phyloP scores from a whole-genome alignment of 2,797 vertebrate genomes.

The Paratrypauchen microcephalus region DNA sequence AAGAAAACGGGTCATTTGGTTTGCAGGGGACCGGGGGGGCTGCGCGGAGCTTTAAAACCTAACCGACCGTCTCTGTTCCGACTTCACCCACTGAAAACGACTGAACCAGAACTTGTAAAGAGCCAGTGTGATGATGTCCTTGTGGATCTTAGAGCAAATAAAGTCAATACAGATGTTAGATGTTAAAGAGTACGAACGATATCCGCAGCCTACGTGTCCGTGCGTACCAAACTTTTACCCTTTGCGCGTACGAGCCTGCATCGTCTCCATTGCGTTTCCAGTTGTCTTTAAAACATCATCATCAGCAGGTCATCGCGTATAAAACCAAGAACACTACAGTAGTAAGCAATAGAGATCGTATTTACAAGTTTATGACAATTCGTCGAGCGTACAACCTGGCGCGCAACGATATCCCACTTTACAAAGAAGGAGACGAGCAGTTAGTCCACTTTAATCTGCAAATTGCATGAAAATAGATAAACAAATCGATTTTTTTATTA shows the following conservation, averaged over 20 bases:
- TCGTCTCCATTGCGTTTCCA: not conserved
- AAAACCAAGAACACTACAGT: not conserved
- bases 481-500: no score
- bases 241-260: not conserved
- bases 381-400: not conserved
- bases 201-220: slow-evolving; percentile 1
- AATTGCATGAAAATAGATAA: no score
- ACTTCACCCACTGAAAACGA: not conserved
- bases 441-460: not conserved
- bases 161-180: not conserved
- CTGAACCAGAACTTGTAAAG: not conserved
- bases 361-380: not conserved
- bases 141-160: not conserved
- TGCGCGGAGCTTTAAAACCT: slow-evolving; percentile 10
- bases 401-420: not conserved
- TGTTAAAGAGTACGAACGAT: not conserved
- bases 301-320: not conserved
- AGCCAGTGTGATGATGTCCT: not conserved
- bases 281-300: not conserved
- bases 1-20: slow-evolving; percentile 20
- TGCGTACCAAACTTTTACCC: slow-evolving; percentile 55
- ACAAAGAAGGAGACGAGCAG: not conserved
- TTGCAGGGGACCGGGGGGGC: slow-evolving; percentile 14
- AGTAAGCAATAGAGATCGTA: not conserved
- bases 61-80: not conserved